A percentile compares a stretch with the other conserved stretches of the same genome.
phyloP scores from a whole-genome alignment of 2,113 vertebrate species.

The Ochotona princeps region DNA sequence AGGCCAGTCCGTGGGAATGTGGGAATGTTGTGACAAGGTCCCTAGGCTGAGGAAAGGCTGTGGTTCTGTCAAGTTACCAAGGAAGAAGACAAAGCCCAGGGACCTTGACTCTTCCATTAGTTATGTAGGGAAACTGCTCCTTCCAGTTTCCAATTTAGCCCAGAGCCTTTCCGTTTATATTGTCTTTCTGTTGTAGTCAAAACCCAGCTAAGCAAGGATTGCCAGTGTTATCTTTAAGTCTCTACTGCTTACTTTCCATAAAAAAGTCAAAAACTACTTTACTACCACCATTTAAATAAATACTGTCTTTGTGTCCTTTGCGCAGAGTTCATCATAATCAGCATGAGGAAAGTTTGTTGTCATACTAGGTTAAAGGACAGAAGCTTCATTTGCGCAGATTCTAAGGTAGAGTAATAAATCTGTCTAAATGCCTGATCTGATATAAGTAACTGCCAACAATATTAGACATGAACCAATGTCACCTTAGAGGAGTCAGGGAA shows the following conservation, averaged over 20 bases:
- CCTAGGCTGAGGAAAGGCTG: neutral
- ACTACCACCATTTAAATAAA: neutral
- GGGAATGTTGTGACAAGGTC: neutral
- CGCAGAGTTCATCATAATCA: neutral
- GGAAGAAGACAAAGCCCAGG: neutral
- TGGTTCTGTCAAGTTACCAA: neutral
- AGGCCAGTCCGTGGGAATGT: neutral
- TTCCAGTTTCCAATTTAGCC: neutral
- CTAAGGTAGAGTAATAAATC: slow-evolving; percentile 41
- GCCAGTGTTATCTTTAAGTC: neutral
- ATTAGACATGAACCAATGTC: neutral
- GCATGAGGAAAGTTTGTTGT: neutral
- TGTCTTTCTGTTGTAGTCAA: neutral
- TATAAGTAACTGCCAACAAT: neutral
- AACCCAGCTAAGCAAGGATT: neutral
- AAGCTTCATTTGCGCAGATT: slow-evolving; percentile 1
- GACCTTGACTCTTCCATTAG: neutral
- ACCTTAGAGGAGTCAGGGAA: neutral
- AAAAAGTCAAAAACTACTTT: neutral
- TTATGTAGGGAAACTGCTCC: neutral
- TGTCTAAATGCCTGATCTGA: neutral
- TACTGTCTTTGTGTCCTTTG: neutral
- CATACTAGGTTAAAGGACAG: slow-evolving; percentile 1
- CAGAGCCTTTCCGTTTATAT: neutral
- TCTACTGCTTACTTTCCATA: neutral